Evolutionary conservation across 2,113 vertebrate species (phyloP).

Genomic region (Helogale parvula): DNA sequence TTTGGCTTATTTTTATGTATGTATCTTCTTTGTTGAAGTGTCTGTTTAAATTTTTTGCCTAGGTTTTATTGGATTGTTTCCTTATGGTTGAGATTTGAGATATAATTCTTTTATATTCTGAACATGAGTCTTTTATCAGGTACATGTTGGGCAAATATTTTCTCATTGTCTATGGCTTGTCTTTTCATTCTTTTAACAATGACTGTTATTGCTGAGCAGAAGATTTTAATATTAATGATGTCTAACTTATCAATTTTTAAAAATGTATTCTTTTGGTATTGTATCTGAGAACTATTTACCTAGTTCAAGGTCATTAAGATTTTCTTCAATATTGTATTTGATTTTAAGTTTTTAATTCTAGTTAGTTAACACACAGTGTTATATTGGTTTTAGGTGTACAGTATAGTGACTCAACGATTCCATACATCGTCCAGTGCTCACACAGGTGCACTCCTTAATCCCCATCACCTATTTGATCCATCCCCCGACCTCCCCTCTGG

Average conservation of each 20-base stretch:
- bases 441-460: not conserved
- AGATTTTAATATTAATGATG: not conserved
- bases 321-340: not conserved
- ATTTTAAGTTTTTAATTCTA: not conserved
- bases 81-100: not conserved
- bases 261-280: constrained; percentile 15
- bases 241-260: not conserved
- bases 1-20: not conserved
- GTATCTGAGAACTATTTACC: not conserved
- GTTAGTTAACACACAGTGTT: not conserved
- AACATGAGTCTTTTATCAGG: not conserved
- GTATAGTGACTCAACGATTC: not conserved
- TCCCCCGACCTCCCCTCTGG: not conserved
- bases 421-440: not conserved
- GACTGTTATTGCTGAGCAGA: not conserved
- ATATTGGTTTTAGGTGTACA: not conserved
- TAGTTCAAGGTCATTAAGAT: not conserved
- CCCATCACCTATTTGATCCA: not conserved
- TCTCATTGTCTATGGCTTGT: not conserved
- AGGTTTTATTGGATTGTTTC: not conserved
- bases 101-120: not conserved
- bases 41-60: constrained; percentile 6
- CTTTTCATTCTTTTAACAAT: constrained; percentile 30
- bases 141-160: not conserved
- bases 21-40: not conserved